A percentile compares a stretch with the other conserved stretches of the same genome.
phyloP scores from a whole-genome alignment of 2,797 vertebrate species.

The Scomberomorus guttatus region DNA sequence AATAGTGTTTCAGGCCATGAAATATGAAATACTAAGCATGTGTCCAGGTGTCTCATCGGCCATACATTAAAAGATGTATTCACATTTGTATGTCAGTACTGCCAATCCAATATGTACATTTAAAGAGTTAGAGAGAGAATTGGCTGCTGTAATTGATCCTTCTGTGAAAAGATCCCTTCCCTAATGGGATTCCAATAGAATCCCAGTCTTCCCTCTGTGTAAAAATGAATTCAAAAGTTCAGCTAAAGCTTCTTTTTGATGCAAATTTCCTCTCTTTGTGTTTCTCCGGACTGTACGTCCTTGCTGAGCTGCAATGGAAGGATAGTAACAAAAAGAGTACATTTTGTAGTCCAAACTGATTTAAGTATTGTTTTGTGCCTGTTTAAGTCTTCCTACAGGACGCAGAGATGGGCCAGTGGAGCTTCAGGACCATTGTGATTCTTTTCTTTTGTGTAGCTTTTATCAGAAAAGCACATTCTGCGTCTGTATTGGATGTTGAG shows the following conservation, averaged over 20 bases:
- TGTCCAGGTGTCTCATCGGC: background rate
- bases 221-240: background rate
- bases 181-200: background rate
- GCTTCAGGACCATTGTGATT: constrained; percentile 24
- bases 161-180: background rate
- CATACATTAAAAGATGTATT: background rate
- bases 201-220: background rate
- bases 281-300: background rate
- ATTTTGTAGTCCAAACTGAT: background rate
- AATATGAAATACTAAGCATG: background rate
- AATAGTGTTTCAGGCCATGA: background rate
- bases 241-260: background rate
- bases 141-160: background rate
- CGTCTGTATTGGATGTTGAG: background rate
- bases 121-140: too few species aligned
- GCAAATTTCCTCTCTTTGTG: background rate
- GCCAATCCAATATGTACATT: background rate
- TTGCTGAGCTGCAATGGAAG: background rate
- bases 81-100: background rate
- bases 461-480: constrained; percentile 25
- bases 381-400: constrained; percentile 7
- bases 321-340: background rate
- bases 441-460: constrained; percentile 46
- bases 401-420: constrained; percentile 58
- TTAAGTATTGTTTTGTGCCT: background rate